Conservation (phyloP, 2,888 invertebrate species). For the Ophion slaviceki region DNA sequence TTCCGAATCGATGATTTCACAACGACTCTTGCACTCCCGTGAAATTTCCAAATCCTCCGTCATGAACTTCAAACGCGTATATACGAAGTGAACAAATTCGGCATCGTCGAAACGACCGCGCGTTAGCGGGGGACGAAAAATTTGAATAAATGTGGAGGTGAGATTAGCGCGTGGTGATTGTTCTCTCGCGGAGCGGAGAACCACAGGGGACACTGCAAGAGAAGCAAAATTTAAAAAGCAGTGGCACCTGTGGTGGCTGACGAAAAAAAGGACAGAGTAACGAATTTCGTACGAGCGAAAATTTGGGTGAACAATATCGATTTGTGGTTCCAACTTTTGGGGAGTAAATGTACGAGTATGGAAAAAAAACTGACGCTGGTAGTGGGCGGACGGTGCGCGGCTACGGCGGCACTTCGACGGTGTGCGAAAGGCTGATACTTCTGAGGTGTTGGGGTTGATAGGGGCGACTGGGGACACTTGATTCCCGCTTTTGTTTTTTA, state of each 20-base stretch:
- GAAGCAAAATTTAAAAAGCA: neutral
- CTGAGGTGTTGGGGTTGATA: no score
- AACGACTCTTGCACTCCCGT: neutral
- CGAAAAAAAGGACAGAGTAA: neutral
- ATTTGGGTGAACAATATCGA: neutral
- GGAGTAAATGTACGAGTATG: neutral
- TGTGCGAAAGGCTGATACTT: no score
- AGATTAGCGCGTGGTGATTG: neutral
- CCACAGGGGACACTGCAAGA: neutral
- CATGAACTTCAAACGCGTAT: neutral
- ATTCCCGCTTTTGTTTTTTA: no score
- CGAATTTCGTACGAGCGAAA: neutral
- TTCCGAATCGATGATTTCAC: slow-evolving; percentile 12
- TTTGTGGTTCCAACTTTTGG: neutral
- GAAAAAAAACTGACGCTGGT: neutral
- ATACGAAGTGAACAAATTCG: neutral
- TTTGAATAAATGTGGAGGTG: neutral
- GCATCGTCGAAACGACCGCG: neutral
- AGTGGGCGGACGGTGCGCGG: no score
- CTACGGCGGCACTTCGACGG: no score
- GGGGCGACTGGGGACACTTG: no score
- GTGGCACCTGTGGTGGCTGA: neutral
- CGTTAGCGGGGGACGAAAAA: neutral
- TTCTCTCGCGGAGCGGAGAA: neutral
- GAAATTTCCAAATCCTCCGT: neutral